Evolutionary conservation across 1,140 invertebrate genomes (phyloP).

Genomic region (Pinna nobilis): DNA sequence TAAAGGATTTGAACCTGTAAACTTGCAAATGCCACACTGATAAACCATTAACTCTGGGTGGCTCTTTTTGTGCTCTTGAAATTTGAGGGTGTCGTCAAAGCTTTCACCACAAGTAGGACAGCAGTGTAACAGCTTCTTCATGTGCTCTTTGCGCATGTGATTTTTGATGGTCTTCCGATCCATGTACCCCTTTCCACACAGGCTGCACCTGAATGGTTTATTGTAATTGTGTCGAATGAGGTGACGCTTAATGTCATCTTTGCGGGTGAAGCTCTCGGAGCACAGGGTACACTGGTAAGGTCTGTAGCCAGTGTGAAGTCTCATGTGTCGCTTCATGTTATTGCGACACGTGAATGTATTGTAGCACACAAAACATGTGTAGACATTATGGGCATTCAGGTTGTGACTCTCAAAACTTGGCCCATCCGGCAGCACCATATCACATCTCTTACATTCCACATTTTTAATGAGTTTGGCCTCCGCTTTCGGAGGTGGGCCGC

Average conservation of each 20-base stretch:
- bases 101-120: conserved; percentile 64
- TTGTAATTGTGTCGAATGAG: conserved; percentile 77
- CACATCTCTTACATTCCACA: conserved; percentile 58
- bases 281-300: conserved; percentile 78
- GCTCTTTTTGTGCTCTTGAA: conserved; percentile 57
- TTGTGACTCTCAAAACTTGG: conserved; percentile 57
- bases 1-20: conserved; percentile 57
- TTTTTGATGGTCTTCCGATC: conserved; percentile 59
- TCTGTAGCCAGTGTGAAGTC: conserved; percentile 73
- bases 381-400: conserved; percentile 51
- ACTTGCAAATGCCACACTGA: conserved; percentile 55
- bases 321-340: conserved; percentile 92
- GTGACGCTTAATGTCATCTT: conserved; percentile 80
- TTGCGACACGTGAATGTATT: conserved; percentile 63
- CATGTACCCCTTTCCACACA: conserved; percentile 62
- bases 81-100: conserved; percentile 51
- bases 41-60: conserved; percentile 63
- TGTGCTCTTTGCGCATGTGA: conserved; percentile 63
- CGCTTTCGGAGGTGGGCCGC: background rate
- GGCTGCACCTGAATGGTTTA: conserved; percentile 60
- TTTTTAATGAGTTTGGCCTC: conserved; percentile 26
- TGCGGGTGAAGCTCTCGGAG: conserved; percentile 83
- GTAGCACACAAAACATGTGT: conserved; percentile 59
- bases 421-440: conserved; percentile 38
- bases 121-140: conserved; percentile 52